Evolutionary conservation across 2,888 invertebrate species (phyloP).

Genomic region (Anoplius nigerrimus): DNA sequence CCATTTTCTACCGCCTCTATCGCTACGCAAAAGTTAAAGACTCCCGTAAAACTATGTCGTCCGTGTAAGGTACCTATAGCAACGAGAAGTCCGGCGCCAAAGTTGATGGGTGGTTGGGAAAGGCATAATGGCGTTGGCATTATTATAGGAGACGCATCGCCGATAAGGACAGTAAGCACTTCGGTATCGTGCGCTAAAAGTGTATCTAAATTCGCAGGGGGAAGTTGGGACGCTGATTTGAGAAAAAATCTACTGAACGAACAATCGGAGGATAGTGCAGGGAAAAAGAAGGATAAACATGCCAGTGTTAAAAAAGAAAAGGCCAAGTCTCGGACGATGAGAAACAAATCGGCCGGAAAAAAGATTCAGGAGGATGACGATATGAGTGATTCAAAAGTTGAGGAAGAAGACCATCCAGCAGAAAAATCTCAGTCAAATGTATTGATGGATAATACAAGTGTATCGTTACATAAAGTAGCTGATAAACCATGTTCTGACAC

Average conservation of each 20-base stretch:
- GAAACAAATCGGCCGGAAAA: too few relatives aligned
- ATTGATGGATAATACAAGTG: too few relatives aligned
- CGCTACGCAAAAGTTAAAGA: slow-evolving; percentile 39
- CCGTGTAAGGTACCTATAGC: slow-evolving; percentile 57
- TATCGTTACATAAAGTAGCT: too few relatives aligned
- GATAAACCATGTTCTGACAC: too few relatives aligned
- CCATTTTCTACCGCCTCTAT: slow-evolving; percentile 38
- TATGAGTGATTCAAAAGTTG: background rate
- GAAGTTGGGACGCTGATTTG: slow-evolving; percentile 70
- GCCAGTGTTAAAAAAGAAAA: background rate
- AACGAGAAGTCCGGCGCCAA: slow-evolving; percentile 66
- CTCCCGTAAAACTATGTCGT: slow-evolving; percentile 37
- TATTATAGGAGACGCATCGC: slow-evolving; percentile 60
- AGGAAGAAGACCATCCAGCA: too few relatives aligned
- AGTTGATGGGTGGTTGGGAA: slow-evolving; percentile 69
- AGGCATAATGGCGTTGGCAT: slow-evolving; percentile 68
- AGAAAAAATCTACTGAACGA: slow-evolving; percentile 42
- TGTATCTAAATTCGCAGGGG: slow-evolving; percentile 17
- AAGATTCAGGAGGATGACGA: background rate
- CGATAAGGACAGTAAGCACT: slow-evolving; percentile 36
- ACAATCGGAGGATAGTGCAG: background rate
- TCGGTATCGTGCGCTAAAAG: slow-evolving; percentile 1
- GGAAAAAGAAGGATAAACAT: background rate
- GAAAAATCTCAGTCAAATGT: too few relatives aligned
- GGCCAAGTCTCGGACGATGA: slow-evolving; percentile 1